Evolutionary conservation across 2,113 vertebrate genomes (phyloP).

Genomic region (Oreochromis aureus): DNA sequence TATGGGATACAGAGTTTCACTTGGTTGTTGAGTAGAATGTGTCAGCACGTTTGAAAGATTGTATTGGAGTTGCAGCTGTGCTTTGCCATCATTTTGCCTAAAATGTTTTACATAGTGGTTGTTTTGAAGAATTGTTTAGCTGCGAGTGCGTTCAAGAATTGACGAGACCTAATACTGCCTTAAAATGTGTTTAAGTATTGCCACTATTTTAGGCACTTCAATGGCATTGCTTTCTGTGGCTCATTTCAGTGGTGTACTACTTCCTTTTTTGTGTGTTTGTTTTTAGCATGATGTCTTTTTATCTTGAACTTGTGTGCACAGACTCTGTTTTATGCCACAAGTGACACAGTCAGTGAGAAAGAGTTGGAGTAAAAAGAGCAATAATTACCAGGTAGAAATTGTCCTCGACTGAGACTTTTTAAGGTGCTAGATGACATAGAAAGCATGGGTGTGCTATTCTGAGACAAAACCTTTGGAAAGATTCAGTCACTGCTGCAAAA

Average conservation of each 20-base stretch:
- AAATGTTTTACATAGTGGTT: conserved; percentile 50
- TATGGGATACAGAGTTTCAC: background rate
- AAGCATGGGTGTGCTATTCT: conserved; percentile 24
- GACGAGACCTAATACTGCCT: conserved; percentile 64
- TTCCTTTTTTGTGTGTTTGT: background rate
- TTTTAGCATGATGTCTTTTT: conserved; percentile 24
- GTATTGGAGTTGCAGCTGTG: conserved; percentile 44
- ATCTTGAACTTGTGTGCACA: conserved; percentile 41
- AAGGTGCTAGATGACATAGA: conserved; percentile 68
- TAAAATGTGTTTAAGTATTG: conserved; percentile 62
- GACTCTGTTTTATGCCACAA: conserved; percentile 30
- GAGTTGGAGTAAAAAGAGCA: conserved; percentile 70
- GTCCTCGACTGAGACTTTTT: conserved; percentile 48
- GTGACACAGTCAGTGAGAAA: conserved; percentile 18
- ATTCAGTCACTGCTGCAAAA: conserved; percentile 4
- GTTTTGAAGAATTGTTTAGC: conserved; percentile 4
- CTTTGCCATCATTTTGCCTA: conserved; percentile 57
- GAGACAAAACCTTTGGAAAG: conserved; percentile 33
- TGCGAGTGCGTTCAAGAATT: conserved; percentile 25
- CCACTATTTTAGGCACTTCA: conserved; percentile 48
- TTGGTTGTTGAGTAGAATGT: conserved; percentile 21
- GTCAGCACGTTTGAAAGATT: conserved; percentile 53
- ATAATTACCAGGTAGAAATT: conserved; percentile 71
- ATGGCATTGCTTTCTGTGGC: conserved; percentile 36
- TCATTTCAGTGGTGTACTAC: background rate